Conservation (phyloP, 1,140 invertebrate species). For the Drosophila grimshawi region DNA sequence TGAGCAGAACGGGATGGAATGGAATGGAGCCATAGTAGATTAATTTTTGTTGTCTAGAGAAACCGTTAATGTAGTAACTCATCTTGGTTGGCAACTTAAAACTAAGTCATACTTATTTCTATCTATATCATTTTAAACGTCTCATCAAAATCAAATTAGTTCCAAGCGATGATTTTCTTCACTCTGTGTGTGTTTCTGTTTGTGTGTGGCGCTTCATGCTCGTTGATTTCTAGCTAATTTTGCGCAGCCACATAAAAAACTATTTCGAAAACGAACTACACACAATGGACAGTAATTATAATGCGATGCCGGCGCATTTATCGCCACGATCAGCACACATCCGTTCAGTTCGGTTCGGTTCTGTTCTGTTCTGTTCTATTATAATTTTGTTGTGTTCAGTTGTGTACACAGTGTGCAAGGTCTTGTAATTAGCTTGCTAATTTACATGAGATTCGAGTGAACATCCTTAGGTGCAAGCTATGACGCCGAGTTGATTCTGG, state of each 20-base stretch:
- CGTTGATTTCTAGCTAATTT: slow-evolving; percentile 78
- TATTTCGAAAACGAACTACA: slow-evolving; percentile 40
- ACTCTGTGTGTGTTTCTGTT: slow-evolving; percentile 9
- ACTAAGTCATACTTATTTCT: slow-evolving; percentile 60
- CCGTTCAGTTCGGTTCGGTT: slow-evolving; percentile 45
- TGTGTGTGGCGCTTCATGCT: slow-evolving; percentile 72
- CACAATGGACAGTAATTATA: slow-evolving; percentile 75
- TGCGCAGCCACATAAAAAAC: slow-evolving; percentile 45
- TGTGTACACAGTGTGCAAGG: slow-evolving; percentile 5
- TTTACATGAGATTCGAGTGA: slow-evolving; percentile 72
- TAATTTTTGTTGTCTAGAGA: slow-evolving; percentile 53
- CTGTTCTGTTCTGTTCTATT: background rate
- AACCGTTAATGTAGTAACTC: slow-evolving; percentile 77
- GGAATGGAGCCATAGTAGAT: slow-evolving; percentile 15
- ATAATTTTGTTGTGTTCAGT: slow-evolving; percentile 25
- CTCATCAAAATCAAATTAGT: slow-evolving; percentile 82
- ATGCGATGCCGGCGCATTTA: slow-evolving; percentile 78
- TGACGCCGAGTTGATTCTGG: slow-evolving; percentile 6
- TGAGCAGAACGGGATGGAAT: slow-evolving; percentile 14
- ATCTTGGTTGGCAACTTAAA: slow-evolving; percentile 45
- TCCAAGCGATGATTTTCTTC: slow-evolving; percentile 79
- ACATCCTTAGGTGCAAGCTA: slow-evolving; percentile 58
- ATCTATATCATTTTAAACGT: slow-evolving; percentile 73
- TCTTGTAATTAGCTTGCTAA: slow-evolving; percentile 71
- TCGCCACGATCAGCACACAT: slow-evolving; percentile 75